Conservation (phyloP, 2,888 invertebrate genomes). For the Polydesmus complanatus region DNA sequence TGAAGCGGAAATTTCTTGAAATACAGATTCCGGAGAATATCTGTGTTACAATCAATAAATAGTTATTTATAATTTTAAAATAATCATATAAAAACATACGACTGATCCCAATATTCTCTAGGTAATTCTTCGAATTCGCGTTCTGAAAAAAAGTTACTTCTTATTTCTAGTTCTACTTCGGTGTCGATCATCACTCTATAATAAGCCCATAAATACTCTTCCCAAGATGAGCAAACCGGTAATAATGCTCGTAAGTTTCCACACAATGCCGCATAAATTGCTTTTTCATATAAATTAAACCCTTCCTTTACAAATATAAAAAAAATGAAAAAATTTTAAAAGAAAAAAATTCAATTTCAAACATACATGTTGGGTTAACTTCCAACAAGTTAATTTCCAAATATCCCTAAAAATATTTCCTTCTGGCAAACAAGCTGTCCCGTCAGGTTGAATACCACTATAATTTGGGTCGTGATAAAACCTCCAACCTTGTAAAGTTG, state of each 20-base stretch:
- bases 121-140: constrained; percentile 24
- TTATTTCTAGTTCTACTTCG: constrained; percentile 63
- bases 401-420: constrained; percentile 56
- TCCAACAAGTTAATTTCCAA: constrained; percentile 45
- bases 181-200: constrained; percentile 67
- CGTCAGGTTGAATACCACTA: constrained; percentile 31
- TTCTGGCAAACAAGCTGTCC: constrained; percentile 44
- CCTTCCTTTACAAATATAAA: constrained; percentile 17
- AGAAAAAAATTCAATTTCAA: neutral
- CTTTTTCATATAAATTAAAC: constrained; percentile 35
- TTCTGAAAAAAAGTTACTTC: constrained; percentile 41
- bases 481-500: constrained; percentile 78
- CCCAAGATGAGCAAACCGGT: constrained; percentile 65
- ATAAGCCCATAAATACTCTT: constrained; percentile 81
- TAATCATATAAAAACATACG: constrained; percentile 18
- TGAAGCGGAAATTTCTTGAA: constrained; percentile 49
- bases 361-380: constrained; percentile 17
- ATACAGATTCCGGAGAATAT: constrained; percentile 51
- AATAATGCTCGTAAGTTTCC: constrained; percentile 68
- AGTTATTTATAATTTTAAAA: constrained; percentile 11
- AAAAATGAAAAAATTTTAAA: neutral
- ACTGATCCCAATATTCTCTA: constrained; percentile 22
- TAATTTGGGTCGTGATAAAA: constrained; percentile 74
- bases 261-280: constrained; percentile 62
- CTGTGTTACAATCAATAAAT: constrained; percentile 33